These are phyloP conservation scores for Macrobrachium rosenbergii DNA, from an alignment of 1,140 invertebrate genomes.

Conservation along the genomic window DNA sequence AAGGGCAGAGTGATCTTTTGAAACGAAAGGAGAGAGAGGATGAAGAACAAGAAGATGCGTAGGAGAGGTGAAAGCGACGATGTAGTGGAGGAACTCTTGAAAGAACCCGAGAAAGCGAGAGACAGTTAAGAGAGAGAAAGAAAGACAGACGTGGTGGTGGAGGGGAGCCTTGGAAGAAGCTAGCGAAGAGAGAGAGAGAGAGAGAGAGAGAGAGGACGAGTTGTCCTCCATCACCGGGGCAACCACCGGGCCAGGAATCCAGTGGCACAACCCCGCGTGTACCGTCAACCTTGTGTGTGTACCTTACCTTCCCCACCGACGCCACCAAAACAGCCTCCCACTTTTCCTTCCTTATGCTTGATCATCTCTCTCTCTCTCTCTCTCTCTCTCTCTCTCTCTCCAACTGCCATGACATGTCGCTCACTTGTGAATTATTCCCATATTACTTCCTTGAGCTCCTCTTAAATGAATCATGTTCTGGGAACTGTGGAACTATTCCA, in stretches of 20 bases:
- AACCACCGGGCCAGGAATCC: too few relatives aligned
- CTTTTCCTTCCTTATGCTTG: background rate
- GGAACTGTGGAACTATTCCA: too few relatives aligned
- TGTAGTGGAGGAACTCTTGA: too few relatives aligned
- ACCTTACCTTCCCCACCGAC: background rate
- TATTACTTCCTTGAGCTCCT: too few relatives aligned
- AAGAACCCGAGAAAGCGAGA: background rate
- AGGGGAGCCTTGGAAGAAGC: background rate
- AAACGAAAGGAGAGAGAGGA: background rate
- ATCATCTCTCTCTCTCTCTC: constrained; percentile 12
- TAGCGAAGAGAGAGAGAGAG: background rate
- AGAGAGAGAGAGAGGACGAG: background rate
- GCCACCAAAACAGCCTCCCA: background rate
- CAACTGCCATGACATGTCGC: too few relatives aligned
- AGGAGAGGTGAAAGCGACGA: background rate
- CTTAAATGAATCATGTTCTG: too few relatives aligned
- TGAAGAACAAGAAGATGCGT: background rate
- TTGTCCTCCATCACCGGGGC: background rate
- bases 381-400: constrained; percentile 37
- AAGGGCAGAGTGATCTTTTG: background rate
- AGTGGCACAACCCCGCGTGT: too few relatives aligned
- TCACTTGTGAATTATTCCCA: background rate
- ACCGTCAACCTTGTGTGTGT: too few relatives aligned
- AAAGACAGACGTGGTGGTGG: background rate
- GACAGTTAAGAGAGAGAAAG: constrained; percentile 4